Evolutionary conservation across 2,797 vertebrate genomes (phyloP).

Genomic region (Centropyge bicolor): DNA sequence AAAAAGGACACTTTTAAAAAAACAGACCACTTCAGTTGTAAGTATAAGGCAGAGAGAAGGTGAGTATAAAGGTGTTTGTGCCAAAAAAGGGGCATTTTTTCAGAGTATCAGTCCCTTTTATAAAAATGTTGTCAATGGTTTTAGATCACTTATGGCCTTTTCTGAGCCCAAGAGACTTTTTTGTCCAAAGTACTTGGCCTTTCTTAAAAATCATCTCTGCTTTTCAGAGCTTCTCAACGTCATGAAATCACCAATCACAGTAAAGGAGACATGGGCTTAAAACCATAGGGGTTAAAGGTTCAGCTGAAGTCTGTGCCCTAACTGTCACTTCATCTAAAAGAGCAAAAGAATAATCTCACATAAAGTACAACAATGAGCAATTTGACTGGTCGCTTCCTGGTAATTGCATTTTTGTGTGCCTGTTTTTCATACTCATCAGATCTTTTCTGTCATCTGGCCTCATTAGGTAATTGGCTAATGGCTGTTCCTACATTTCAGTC

Average conservation of each 20-base stretch:
- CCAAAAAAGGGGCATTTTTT: background rate
- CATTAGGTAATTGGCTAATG: background rate
- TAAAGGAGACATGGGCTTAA: background rate
- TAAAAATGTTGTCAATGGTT: background rate
- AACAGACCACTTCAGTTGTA: background rate
- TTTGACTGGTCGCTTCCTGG: background rate
- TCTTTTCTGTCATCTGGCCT: background rate
- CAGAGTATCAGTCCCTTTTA: background rate
- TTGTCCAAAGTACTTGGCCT: background rate
- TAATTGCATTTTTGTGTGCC: background rate
- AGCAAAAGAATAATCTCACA: background rate
- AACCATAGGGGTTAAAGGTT: background rate
- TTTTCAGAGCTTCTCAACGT: slow-evolving; percentile 2
- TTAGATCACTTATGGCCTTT: slow-evolving; percentile 5
- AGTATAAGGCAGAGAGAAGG: background rate
- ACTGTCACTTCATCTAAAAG: background rate
- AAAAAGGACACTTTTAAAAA: background rate
- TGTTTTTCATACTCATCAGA: background rate
- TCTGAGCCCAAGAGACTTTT: background rate
- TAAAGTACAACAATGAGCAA: background rate
- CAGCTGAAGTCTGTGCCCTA: background rate
- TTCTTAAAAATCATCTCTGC: background rate
- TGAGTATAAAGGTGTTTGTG: background rate
- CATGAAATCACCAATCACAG: slow-evolving; percentile 7
- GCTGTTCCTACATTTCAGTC: background rate